phyloP scores from a whole-genome alignment of 2,113 vertebrate species.

The Podiceps cristatus region DNA sequence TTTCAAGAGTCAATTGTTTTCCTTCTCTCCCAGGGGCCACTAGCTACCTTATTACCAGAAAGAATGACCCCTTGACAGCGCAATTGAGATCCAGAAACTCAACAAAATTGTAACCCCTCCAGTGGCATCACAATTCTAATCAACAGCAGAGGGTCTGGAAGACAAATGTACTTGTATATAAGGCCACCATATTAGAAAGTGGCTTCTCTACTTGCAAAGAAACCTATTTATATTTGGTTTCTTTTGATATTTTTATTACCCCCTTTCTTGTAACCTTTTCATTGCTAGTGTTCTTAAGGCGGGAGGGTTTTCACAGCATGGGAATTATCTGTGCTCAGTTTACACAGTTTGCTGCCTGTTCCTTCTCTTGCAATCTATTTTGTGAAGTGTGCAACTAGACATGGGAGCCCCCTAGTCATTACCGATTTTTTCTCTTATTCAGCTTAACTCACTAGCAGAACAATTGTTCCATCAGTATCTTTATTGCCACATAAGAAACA shows the following conservation, averaged over 20 bases:
- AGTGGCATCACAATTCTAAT: constrained; percentile 69
- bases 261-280: constrained; percentile 61
- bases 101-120: constrained; percentile 71
- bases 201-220: constrained; percentile 61
- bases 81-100: constrained; percentile 70
- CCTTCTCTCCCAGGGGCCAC: constrained; percentile 69
- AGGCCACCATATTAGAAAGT: constrained; percentile 57
- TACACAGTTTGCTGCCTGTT: constrained; percentile 56
- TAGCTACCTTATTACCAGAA: constrained; percentile 77
- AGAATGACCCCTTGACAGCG: constrained; percentile 73
- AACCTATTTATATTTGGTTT: constrained; percentile 52
- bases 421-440: constrained; percentile 9
- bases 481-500: background rate
- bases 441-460: constrained; percentile 14
- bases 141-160: constrained; percentile 72
- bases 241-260: constrained; percentile 66
- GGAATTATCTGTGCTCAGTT: constrained; percentile 54
- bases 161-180: constrained; percentile 67
- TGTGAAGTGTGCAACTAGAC: background rate
- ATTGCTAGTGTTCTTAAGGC: constrained; percentile 49
- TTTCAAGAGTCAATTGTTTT: constrained; percentile 73
- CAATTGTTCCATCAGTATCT: background rate
- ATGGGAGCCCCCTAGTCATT: background rate
- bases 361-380: constrained; percentile 47
- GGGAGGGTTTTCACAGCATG: constrained; percentile 25